Evolutionary conservation across 2,888 invertebrate genomes (phyloP).

Genomic region (Saturnia pavonia): DNA sequence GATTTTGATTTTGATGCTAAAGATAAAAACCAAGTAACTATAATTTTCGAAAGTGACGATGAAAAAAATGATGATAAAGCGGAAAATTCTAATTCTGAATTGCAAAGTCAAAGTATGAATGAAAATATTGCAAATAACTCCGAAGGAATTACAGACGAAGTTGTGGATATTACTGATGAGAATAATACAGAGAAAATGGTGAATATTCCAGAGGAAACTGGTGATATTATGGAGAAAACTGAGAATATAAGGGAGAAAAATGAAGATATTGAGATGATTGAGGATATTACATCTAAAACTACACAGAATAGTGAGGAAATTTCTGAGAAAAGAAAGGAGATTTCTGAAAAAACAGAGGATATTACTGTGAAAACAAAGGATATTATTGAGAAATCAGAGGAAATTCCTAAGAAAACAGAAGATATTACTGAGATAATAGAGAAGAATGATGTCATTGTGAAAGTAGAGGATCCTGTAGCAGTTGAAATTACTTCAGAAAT

Average conservation of each 20-base stretch:
- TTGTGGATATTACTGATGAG: background rate
- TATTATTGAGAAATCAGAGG: conserved; percentile 17
- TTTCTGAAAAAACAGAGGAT: conserved; percentile 13
- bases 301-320: conserved; percentile 2
- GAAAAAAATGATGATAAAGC: conserved; percentile 18
- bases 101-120: background rate
- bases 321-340: background rate
- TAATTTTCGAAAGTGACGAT: conserved; percentile 18
- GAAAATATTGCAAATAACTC: conserved; percentile 10
- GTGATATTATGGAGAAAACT: conserved; percentile 17
- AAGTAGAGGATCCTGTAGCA: background rate
- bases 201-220: conserved; percentile 3
- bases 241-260: conserved; percentile 21
- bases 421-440: background rate
- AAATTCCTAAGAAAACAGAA: background rate
- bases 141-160: conserved; percentile 20
- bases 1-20: background rate
- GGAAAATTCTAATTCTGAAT: conserved; percentile 1
- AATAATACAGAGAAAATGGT: conserved; percentile 18
- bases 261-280: conserved; percentile 18
- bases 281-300: background rate
- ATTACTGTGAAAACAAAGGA: conserved; percentile 6
- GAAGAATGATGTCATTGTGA: conserved; percentile 14
- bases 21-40: background rate
- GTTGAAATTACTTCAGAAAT: background rate